Evolutionary conservation across 2,888 invertebrate genomes (phyloP), one percentile per base, ranked within the genome.

Genomic region (Punctoribates punctum): DNA sequence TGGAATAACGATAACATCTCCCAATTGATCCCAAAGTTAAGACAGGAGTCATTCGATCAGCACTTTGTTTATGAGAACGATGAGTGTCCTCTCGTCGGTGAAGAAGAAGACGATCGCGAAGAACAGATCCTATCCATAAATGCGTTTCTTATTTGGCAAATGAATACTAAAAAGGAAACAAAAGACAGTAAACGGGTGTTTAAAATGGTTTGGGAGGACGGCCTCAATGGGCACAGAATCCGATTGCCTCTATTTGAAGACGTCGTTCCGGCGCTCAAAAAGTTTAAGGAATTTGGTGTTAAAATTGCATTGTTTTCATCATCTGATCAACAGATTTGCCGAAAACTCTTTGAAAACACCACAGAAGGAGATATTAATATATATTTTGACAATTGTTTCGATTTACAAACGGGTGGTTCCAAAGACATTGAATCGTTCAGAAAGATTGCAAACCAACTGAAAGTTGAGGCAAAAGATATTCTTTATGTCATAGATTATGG

Each of bases 1-100:
- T 72, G 42, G 42, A 27, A 25, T 17, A 62, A 62, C 13, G 11
- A 60, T 20, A 6, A 1, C 3, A 23, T 60, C 4, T 17, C 20
- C 11, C 23, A 20, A 60, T 20, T 13, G 13, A 13, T 60, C 3
- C 23, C 23, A 1, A 62, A 62, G 2, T 17, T 62, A 62, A 62
- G 62, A 29, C 25, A 62, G 29, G 62, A 62, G 11, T 62, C 62
- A 23, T 29, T 62, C 27, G 62, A 62, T 62, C 62, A 62, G 27
- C 62, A 62, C 62, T 62, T 62, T 27, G 29, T 62, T 1, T 62
- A 27, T 62, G 62, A 62, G 5, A 62, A 62, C 13, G 11, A 1
- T 5, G 62, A 62, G 8, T 62, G 27, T 27, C 62, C 62, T 27
- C 25, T 62, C 2, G 15, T 6, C 25, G 27, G 27, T 6, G 62